Evolutionary conservation across 2,797 vertebrate species (phyloP).

Genomic region (Dallia pectoralis): DNA sequence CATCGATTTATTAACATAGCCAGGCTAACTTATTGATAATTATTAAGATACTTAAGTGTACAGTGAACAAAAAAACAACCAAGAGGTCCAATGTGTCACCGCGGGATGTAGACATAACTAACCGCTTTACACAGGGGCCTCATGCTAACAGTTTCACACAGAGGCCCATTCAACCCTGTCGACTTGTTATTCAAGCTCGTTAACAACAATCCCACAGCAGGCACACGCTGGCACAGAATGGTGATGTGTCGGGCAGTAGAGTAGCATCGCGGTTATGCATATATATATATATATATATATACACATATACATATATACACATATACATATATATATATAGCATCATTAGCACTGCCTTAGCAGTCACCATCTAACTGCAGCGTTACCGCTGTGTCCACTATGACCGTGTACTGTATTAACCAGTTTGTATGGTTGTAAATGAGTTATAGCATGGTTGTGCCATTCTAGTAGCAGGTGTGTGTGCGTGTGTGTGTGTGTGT

Average conservation of each 20-base stretch:
- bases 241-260: constrained; percentile 8
- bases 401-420: too few relatives aligned
- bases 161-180: constrained; percentile 47
- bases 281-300: too few relatives aligned
- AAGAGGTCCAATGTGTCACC: neutral
- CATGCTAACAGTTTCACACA: constrained; percentile 31
- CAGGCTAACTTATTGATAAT: neutral
- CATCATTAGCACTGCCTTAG: neutral
- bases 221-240: constrained; percentile 29
- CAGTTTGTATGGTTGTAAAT: too few relatives aligned
- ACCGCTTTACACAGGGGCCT: constrained; percentile 15
- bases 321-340: too few relatives aligned
- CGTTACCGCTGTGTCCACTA: too few relatives aligned
- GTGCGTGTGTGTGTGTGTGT: neutral
- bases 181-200: constrained; percentile 56
- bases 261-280: neutral
- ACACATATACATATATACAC: too few relatives aligned
- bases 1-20: neutral
- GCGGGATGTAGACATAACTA: too few relatives aligned
- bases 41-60: neutral
- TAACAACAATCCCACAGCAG: constrained; percentile 42
- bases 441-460: neutral
- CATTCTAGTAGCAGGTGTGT: neutral
- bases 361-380: neutral
- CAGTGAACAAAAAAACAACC: neutral